Percentiles rank a stretch among this genome's conserved stretches.
These are phyloP conservation scores for Blera fallax DNA, from an alignment of 2,888 invertebrate genomes.

Conservation along the genomic window DNA sequence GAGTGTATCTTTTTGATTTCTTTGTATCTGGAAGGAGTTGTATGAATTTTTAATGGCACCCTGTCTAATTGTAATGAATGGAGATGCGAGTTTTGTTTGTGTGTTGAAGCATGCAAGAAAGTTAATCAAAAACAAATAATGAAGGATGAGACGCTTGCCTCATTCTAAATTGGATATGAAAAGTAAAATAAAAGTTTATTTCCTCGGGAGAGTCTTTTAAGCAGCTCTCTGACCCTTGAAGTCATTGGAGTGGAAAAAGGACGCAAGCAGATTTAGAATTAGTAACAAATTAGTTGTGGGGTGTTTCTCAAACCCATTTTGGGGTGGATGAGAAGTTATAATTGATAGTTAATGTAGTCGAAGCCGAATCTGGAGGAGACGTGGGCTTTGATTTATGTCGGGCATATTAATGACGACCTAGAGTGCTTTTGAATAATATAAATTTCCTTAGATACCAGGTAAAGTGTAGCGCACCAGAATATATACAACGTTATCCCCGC, in stretches of 20 bases:
- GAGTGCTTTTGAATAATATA: too few relatives aligned
- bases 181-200: too few relatives aligned
- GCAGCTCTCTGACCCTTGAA: background rate
- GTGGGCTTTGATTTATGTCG: background rate
- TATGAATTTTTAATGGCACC: constrained; percentile 16
- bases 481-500: too few relatives aligned
- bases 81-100: background rate
- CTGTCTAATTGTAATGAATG: constrained; percentile 31
- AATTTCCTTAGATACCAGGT: too few relatives aligned
- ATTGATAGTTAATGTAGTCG: constrained; percentile 2
- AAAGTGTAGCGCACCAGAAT: too few relatives aligned
- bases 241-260: background rate
- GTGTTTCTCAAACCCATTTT: background rate
- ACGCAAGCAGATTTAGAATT: background rate
- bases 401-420: too few relatives aligned
- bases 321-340: constrained; percentile 1
- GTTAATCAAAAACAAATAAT: constrained; percentile 43
- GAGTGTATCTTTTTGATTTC: too few relatives aligned
- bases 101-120: constrained; percentile 14
- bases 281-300: background rate
- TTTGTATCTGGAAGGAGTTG: background rate
- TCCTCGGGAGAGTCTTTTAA: background rate
- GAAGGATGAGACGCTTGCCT: background rate
- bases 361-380: background rate
- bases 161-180: background rate